phyloP scores from a whole-genome alignment of 2,888 invertebrate genomes.

The Parochlus steinenii region DNA sequence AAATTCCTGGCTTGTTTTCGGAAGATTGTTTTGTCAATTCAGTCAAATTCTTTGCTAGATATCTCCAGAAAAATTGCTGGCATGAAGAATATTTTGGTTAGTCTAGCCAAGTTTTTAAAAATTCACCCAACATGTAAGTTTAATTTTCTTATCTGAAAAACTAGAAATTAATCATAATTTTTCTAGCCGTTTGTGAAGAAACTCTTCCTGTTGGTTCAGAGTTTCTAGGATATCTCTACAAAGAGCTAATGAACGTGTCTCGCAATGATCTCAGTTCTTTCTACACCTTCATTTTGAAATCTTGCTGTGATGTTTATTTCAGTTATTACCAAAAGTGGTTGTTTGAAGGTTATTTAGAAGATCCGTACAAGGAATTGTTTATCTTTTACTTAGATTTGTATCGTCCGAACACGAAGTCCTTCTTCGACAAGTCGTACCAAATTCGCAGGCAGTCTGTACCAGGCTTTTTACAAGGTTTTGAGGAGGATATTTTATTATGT shows the following conservation, averaged over 20 bases:
- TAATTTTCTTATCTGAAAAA: neutral
- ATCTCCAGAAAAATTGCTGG: slow-evolving; percentile 20
- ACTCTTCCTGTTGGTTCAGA: slow-evolving; percentile 22
- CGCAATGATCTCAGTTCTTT: slow-evolving; percentile 23
- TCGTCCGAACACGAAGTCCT: slow-evolving; percentile 25
- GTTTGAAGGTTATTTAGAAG: slow-evolving; percentile 67
- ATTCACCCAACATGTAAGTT: slow-evolving; percentile 21
- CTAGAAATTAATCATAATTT: slow-evolving; percentile 2
- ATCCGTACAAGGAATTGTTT: slow-evolving; percentile 71
- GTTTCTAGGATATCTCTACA: slow-evolving; percentile 24
- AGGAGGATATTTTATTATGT: slow-evolving; percentile 49
- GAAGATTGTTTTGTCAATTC: slow-evolving; percentile 21
- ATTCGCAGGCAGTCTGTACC: slow-evolving; percentile 35
- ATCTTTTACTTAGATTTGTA: slow-evolving; percentile 31
- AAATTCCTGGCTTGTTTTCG: slow-evolving; percentile 43
- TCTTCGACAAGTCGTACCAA: slow-evolving; percentile 26
- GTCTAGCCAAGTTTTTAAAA: slow-evolving; percentile 22
- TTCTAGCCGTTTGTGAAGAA: slow-evolving; percentile 17
- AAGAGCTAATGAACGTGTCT: slow-evolving; percentile 22
- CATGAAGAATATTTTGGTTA: slow-evolving; percentile 22
- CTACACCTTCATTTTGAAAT: slow-evolving; percentile 23
- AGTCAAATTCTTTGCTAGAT: slow-evolving; percentile 19
- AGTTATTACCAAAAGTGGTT: slow-evolving; percentile 59
- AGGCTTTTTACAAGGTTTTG: slow-evolving; percentile 45
- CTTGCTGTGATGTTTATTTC: slow-evolving; percentile 26